Base-by-base conservation (phyloP, 2,797 vertebrate genomes). In the Lepidocolaptes lacrymiger region DNA sequence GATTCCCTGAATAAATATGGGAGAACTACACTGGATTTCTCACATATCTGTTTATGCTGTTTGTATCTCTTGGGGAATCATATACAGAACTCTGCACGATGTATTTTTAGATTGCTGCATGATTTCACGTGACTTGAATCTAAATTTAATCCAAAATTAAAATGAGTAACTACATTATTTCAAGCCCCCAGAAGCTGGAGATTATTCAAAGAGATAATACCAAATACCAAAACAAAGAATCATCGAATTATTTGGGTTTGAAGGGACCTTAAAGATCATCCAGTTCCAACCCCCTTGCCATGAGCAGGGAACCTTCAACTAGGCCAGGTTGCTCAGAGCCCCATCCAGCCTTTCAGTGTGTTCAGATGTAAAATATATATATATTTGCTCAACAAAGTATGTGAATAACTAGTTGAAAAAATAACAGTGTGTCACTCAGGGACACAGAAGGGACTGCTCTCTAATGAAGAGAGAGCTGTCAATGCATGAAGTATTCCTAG, bases 31-130 rank as follows among this genome's bases (percentile, higher is more conserved):
- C 37, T 21, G 14, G 48, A 59, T 84, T 84, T 79, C 62, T 56
- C 48, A 44, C 52, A 7, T 79, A 69, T 84, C 69, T 79, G 36
- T 88, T 86, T 63, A 78, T 85, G 52, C 51, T 79, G 83, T 84
- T 76, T 85, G 61, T 66, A 44, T 81, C 36, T 79, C 59, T 82
- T 58, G 32, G 88, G 58, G 43, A 91, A 89, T 58, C 71, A 59
- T 18, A 72, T 32, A 66, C 43, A 91, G 90, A 86, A 66, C 32
- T 79, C 81, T 85, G 64, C 68, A 83, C 1, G 6, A 49, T 55
- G 8, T 94, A 92, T 96, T 95, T 96, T 95, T 95, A 91, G 83
- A 63, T 79, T 59, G 14, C 83, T 95, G 77, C 71, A 82, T 81
- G 74, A 91, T 95, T 95, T 94, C 93, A 96, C 34, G 12, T 88